Base-by-base conservation (phyloP, 1,140 invertebrate genomes). In the Lysiphlebus fabarum region DNA sequence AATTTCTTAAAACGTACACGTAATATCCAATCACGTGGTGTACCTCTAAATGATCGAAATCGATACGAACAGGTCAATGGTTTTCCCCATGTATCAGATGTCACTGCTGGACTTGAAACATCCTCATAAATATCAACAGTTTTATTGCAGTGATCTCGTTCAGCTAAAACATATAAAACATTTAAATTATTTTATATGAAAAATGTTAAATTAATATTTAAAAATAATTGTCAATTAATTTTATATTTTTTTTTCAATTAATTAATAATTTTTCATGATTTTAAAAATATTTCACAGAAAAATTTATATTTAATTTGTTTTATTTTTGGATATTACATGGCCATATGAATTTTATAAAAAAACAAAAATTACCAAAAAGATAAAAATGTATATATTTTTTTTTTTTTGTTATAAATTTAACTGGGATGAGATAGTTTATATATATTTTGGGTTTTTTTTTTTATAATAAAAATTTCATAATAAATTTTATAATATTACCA, bases 41-140 rank as follows among this genome's bases (percentile, higher is more conserved):
- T 87, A 1, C 90, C 89, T 53, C 91, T 84, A 65, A 91, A 88
- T 0, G 90, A 89, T 38, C 91, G 83, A 79, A 95, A 94, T 66
- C 90, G 85, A 78, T 95, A 95, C 83, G 85, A 91, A 76, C 92
- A 95, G 38, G 90, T 91, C 72, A 95, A 82, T 2, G 91, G 90
- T 62, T 88, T 85, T 6, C 91, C 91, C 68, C 87, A 84, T 70
- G 90, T 94, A 56, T 87, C 85, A n/a, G 86, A 77, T 37, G 86
- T 92, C 72, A 95, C 86, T 61, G 90, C 86, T 11, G 92, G 92
- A 58, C 88, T 92, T 8, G 88, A 87, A 6, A 95, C 90, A 73
- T 94, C 91, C 69, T 94, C 91, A 75, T 93, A 93, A 56, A 94
- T 91, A 67, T 93, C 92, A 50, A 95, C 92, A 1, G 92, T 95